A percentile compares a stretch with the other conserved stretches of the same genome.
These are phyloP conservation scores for Stratiomys singularior DNA, from an alignment of 2,888 invertebrate genomes.

Conservation along the genomic window DNA sequence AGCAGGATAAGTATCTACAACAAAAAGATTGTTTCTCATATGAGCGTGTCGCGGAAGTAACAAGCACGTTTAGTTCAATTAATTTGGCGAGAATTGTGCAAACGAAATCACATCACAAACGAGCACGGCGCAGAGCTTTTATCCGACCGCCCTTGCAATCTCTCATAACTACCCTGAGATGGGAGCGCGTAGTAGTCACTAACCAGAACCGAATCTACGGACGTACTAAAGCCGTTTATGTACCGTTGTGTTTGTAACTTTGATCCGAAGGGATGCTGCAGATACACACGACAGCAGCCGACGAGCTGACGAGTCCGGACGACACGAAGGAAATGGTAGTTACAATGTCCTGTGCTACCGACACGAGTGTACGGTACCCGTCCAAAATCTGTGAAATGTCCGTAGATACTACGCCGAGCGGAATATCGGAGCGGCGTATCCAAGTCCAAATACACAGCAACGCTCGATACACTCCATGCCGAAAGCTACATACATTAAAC, in stretches of 20 bases:
- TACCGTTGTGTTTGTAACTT: constrained; percentile 25
- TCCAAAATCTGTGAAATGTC: constrained; percentile 33
- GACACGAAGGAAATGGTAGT: constrained; percentile 8
- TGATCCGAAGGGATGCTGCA: constrained; percentile 40
- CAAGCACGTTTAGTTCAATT: neutral
- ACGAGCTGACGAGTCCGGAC: constrained; percentile 2
- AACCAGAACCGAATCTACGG: constrained; percentile 19
- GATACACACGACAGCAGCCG: constrained; percentile 24
- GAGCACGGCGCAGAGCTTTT: constrained; percentile 15
- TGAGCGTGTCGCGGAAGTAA: neutral
- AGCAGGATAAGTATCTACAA: neutral
- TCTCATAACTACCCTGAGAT: constrained; percentile 15
- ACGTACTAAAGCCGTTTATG: constrained; percentile 13
- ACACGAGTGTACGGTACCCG: constrained; percentile 5
- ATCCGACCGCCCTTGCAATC: neutral
- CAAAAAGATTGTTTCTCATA: neutral
- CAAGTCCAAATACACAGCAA: neutral
- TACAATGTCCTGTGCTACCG: neutral
- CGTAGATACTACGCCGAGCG: constrained; percentile 30
- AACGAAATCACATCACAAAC: constrained; percentile 18
- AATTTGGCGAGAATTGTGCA: neutral
- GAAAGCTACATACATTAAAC: constrained; percentile 32
- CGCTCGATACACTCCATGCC: constrained; percentile 12
- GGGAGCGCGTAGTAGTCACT: constrained; percentile 25
- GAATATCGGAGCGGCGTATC: neutral